Conservation (phyloP, 2,888 invertebrate species). For the Apotomis betuletana region DNA sequence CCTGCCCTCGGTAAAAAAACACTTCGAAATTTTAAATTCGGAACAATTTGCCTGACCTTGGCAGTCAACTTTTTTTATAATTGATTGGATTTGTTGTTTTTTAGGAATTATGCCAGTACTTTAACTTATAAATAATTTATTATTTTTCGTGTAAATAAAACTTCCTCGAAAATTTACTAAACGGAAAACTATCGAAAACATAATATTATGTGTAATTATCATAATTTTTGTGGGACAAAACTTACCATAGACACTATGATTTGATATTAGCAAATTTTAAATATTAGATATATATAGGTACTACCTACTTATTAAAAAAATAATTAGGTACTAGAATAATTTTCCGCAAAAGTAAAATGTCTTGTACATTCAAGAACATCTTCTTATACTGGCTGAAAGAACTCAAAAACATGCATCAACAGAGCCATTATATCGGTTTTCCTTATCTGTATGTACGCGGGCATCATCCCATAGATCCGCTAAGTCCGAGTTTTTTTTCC, state of each 20-base stretch:
- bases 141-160: neutral
- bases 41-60: conserved; percentile 75
- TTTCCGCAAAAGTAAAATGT: too few relatives aligned
- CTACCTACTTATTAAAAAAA: too few relatives aligned
- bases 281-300: too few relatives aligned
- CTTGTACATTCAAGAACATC: neutral
- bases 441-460: conserved; percentile 63
- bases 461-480: conserved; percentile 75
- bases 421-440: conserved; percentile 50
- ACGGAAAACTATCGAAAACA: too few relatives aligned
- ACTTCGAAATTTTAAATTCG: conserved; percentile 75
- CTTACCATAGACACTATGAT: neutral
- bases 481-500: conserved; percentile 77
- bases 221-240: too few relatives aligned
- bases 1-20: conserved; percentile 71
- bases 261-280: too few relatives aligned
- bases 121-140: neutral
- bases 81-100: conserved; percentile 26
- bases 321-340: too few relatives aligned
- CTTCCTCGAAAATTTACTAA: too few relatives aligned
- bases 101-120: conserved; percentile 4
- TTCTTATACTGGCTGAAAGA: neutral
- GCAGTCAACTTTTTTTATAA: conserved; percentile 46
- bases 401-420: conserved; percentile 3
- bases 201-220: too few relatives aligned